These are phyloP conservation scores for Hoplodrina ambigua DNA, from an alignment of 2,888 invertebrate genomes.

Conservation along the genomic window DNA sequence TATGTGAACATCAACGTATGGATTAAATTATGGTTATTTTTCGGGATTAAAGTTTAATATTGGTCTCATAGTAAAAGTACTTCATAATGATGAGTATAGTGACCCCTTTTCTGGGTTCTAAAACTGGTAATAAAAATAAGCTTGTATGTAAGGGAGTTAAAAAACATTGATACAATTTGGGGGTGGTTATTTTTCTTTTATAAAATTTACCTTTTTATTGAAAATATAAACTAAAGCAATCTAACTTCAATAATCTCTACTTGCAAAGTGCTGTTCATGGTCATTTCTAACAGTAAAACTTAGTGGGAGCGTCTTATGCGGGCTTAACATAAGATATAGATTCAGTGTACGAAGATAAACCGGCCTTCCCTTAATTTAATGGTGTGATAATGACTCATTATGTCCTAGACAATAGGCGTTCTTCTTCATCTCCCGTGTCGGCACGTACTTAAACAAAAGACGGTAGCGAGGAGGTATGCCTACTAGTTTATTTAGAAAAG, in stretches of 20 bases:
- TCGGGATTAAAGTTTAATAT: too few species aligned
- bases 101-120: too few species aligned
- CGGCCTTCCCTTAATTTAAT: constrained; percentile 9
- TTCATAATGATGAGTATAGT: too few species aligned
- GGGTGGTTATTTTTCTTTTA: too few species aligned
- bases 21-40: too few species aligned
- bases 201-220: too few species aligned
- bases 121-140: too few species aligned
- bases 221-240: too few species aligned
- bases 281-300: background rate
- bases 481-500: constrained; percentile 19
- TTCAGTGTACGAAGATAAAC: constrained; percentile 1
- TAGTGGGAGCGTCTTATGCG: constrained; percentile 1
- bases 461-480: background rate
- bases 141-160: too few species aligned
- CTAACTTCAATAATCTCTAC: background rate
- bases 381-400: constrained; percentile 44
- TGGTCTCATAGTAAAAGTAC: too few species aligned
- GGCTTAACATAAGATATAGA: background rate
- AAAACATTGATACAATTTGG: too few species aligned
- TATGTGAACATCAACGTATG: too few species aligned
- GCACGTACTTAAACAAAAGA: constrained; percentile 27
- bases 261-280: background rate
- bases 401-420: constrained; percentile 22
- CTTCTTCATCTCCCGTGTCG: constrained; percentile 3